Percentiles rank a stretch among this genome's conserved stretches.
phyloP scores from a whole-genome alignment of 2,797 vertebrate species.

The Perodicticus potto region DNA sequence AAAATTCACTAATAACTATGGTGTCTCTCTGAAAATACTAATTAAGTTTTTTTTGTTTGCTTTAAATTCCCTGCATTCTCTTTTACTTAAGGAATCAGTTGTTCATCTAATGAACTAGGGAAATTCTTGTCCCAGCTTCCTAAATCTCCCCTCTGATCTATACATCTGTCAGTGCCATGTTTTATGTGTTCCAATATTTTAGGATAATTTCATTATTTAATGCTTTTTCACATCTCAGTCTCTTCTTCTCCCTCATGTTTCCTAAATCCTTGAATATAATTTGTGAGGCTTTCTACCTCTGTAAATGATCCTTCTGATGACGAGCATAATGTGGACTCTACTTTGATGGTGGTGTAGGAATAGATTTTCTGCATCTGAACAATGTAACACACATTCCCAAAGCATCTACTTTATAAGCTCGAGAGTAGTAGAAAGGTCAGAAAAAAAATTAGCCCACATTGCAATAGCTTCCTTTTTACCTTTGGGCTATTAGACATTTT shows the following conservation, averaged over 20 bases:
- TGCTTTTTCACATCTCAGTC: background rate
- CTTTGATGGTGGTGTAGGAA: background rate
- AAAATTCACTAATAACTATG: conserved; percentile 58
- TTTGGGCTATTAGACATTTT: background rate
- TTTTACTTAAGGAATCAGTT: conserved; percentile 36
- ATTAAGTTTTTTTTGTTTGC: conserved; percentile 47
- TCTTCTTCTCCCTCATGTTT: background rate
- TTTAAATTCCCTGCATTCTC: conserved; percentile 19
- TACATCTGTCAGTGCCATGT: background rate
- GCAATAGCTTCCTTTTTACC: background rate
- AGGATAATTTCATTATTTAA: background rate
- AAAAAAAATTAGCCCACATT: background rate
- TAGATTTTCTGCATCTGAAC: background rate
- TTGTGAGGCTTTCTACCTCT: background rate
- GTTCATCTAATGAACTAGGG: background rate
- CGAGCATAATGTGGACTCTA: background rate
- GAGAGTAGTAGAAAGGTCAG: background rate
- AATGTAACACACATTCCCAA: background rate
- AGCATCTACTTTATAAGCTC: background rate
- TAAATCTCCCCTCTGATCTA: background rate
- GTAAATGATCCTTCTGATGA: background rate
- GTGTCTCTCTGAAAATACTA: conserved; percentile 60
- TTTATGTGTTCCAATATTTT: background rate
- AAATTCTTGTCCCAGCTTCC: background rate
- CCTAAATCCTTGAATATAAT: background rate